A percentile compares a stretch with the other conserved stretches of the same genome.
phyloP scores from a whole-genome alignment of 35 echinoderm and acorn worm genomes.

The Lytechinus pictus region DNA sequence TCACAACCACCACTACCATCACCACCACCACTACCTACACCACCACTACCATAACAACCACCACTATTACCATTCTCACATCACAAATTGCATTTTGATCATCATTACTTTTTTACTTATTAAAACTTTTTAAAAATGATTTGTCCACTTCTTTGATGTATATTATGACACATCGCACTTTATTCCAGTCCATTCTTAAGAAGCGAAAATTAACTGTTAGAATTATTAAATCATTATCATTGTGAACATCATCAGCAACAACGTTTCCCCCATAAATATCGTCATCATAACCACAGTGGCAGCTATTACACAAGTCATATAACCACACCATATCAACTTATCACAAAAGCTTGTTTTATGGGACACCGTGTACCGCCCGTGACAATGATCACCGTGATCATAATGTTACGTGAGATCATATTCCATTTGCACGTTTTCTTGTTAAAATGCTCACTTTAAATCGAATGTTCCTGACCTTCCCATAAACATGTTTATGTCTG shows the following conservation, averaged over 20 bases:
- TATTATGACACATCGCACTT: too few relatives aligned
- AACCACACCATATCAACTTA: too few relatives aligned
- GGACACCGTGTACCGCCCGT: not conserved
- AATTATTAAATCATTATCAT: not conserved
- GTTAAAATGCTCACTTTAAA: slow-evolving; percentile 14
- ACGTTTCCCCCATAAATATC: not conserved
- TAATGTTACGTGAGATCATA: slow-evolving; percentile 2
- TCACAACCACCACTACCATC: not conserved
- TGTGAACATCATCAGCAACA: not conserved
- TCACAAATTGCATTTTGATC: too few relatives aligned
- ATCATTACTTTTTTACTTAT: too few relatives aligned
- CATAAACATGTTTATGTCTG: slow-evolving; percentile 11
- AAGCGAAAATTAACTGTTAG: too few relatives aligned
- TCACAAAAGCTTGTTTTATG: not conserved
- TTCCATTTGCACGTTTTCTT: slow-evolving; percentile 12
- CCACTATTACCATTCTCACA: too few relatives aligned
- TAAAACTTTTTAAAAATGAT: too few relatives aligned
- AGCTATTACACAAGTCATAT: too few relatives aligned
- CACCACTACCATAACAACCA: too few relatives aligned
- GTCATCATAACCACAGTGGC: too few relatives aligned
- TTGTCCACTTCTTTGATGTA: too few relatives aligned
- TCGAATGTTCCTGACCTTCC: slow-evolving; percentile 1
- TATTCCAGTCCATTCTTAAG: too few relatives aligned
- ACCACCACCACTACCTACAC: not conserved
- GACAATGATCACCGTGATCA: not conserved